These are phyloP conservation scores for Dipodomys ordii DNA, from an alignment of 2,113 vertebrate genomes.

Conservation along the genomic window DNA sequence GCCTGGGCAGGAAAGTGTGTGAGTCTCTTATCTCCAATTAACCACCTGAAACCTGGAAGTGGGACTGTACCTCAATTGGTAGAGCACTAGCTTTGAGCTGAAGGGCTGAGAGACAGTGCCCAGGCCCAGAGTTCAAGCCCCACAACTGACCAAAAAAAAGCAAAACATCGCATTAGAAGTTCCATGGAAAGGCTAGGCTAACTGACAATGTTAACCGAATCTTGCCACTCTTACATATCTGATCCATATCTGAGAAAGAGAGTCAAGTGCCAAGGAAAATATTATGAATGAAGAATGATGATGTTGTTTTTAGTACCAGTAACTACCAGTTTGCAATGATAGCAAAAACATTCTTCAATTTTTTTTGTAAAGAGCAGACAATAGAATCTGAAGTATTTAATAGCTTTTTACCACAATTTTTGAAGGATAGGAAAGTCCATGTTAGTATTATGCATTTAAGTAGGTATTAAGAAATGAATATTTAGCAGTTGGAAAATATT, in stretches of 20 bases:
- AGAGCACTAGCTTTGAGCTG: too few relatives aligned
- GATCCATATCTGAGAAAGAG: not conserved
- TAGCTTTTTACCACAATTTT: conserved; percentile 19
- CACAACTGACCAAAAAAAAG: not conserved
- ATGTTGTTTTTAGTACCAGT: too few relatives aligned
- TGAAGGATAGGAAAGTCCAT: conserved; percentile 36
- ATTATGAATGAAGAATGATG: too few relatives aligned
- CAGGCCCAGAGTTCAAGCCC: too few relatives aligned
- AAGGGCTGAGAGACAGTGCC: too few relatives aligned
- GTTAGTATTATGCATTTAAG: conserved; percentile 60
- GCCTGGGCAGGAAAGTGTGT: too few relatives aligned
- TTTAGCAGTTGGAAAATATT: conserved; percentile 76
- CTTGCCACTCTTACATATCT: not conserved
- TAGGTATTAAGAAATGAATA: conserved; percentile 69
- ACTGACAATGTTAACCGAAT: not conserved
- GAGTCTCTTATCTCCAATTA: too few relatives aligned
- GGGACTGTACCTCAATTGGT: too few relatives aligned
- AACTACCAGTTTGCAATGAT: not conserved
- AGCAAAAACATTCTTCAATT: conserved; percentile 14
- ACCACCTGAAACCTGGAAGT: too few relatives aligned
- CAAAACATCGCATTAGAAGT: not conserved
- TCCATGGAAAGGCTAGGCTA: not conserved
- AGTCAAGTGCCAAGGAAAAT: not conserved
- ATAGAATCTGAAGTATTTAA: not conserved
- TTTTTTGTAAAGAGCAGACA: not conserved